Evolutionary conservation across 2,113 vertebrate species (phyloP), one percentile per base, ranked within the genome.

Genomic region (Takifugu flavidus): DNA sequence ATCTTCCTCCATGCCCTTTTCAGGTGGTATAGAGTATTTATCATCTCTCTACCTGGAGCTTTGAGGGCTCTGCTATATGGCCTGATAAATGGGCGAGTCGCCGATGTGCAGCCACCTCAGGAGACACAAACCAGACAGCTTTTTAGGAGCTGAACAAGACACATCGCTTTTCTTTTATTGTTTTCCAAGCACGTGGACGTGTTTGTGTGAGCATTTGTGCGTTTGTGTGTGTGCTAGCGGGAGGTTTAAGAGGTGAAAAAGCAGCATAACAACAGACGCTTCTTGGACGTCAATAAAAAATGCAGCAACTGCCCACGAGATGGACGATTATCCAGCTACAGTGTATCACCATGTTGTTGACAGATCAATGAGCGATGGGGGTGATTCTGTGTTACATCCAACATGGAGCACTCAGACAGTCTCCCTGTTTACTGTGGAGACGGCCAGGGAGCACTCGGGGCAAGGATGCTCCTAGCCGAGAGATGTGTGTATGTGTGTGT

Each of bases 71-170:
- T 77, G 82, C 74, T 39, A 72, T 70, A n/a, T 60, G 73, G 59
- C 42, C 86, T 89, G 89, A 91, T 90, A 89, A 90, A 91, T 90
- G 89, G 78, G 76, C 71, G 49, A 75, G 75, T 73, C 86, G 86
- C 72, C 87, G 86, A 88, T 88, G 87, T 86, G 88, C 85, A 88
- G 70, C 90, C 88, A 88, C 90, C 89, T 89, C 82, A 72, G 83
- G 85, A 86, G 86, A 82, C 85, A 80, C 78, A 78, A 84, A 86
- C 75, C 83, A 89, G 90, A 91, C 89, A 87, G 87, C 87, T 89
- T 89, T 92, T 92, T 90, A 91, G 88, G 80, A 84, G 70, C 86
- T 86, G 87, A 89, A 85, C 87, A 90, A 91, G 88, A 90, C 87
- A 86, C 87, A 90, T 89, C 74, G 77, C 83, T 90, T 90, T 88